Percentiles rank a stretch among this genome's conserved stretches.
phyloP scores from a whole-genome alignment of 2,797 vertebrate species.

The Aldrovandia affinis region DNA sequence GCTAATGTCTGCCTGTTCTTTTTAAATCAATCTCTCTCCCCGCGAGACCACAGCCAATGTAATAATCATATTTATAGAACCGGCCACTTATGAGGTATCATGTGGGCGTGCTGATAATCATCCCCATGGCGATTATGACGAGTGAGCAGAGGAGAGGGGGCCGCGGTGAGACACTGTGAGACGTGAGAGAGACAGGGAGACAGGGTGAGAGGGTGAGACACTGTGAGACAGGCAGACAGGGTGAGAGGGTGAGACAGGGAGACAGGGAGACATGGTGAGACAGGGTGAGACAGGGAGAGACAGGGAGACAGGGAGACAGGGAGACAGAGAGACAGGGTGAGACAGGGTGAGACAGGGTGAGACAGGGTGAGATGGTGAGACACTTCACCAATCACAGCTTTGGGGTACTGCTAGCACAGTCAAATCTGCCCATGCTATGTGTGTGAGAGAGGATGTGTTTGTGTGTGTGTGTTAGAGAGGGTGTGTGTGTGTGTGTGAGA shows the following conservation, averaged over 20 bases:
- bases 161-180: neutral
- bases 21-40: constrained; percentile 38
- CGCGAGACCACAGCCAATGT: constrained; percentile 23
- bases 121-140: constrained; percentile 27
- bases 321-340: neutral
- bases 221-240: neutral
- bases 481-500: too few relatives aligned
- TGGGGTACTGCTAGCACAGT: too few relatives aligned
- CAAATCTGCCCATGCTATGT: too few relatives aligned
- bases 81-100: constrained; percentile 43
- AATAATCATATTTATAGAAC: constrained; percentile 49
- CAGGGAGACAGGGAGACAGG: neutral
- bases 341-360: neutral
- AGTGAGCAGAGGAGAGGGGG: constrained; percentile 24
- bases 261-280: too few relatives aligned
- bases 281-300: neutral
- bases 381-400: too few relatives aligned
- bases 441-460: too few relatives aligned
- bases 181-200: neutral
- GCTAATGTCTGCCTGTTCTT: constrained; percentile 44
- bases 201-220: neutral
- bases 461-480: too few relatives aligned
- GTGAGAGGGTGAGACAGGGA: too few relatives aligned
- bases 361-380: neutral
- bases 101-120: constrained; percentile 36